These are phyloP conservation scores for Thaumatotibia leucotreta DNA, from an alignment of 1,140 invertebrate species.

Conservation along the genomic window DNA sequence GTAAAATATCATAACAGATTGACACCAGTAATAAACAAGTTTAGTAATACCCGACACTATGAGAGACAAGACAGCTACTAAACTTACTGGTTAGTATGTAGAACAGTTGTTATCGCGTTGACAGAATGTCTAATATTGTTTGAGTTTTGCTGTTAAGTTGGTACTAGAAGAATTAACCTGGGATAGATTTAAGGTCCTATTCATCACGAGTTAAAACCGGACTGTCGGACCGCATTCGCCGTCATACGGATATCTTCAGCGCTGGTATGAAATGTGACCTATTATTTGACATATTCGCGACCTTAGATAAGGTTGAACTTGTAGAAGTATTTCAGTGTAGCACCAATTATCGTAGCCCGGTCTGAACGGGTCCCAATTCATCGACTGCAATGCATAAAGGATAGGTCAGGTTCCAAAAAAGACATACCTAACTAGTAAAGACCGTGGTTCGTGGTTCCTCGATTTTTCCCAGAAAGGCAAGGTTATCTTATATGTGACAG, in stretches of 20 bases:
- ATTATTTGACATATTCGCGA: too few relatives aligned
- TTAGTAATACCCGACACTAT: background rate
- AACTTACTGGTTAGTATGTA: background rate
- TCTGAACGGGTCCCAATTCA: too few relatives aligned
- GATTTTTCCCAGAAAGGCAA: too few relatives aligned
- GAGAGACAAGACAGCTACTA: background rate
- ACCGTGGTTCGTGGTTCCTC: too few relatives aligned
- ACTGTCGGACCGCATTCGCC: background rate
- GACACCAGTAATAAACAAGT: background rate
- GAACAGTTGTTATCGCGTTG: background rate
- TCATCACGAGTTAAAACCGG: constrained; percentile 3
- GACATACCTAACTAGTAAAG: too few relatives aligned
- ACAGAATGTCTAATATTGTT: background rate
- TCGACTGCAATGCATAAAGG: too few relatives aligned
- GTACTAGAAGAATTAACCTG: background rate
- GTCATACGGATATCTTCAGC: background rate
- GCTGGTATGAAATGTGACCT: background rate
- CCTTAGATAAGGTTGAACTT: background rate
- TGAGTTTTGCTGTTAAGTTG: background rate
- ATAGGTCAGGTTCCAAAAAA: too few relatives aligned
- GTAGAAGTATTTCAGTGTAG: too few relatives aligned
- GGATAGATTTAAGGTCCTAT: background rate
- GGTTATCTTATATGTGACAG: too few relatives aligned
- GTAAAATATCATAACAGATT: background rate
- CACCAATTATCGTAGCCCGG: too few relatives aligned